phyloP scores from a whole-genome alignment of 2,888 invertebrate genomes.

The Prosapia bicincta region DNA sequence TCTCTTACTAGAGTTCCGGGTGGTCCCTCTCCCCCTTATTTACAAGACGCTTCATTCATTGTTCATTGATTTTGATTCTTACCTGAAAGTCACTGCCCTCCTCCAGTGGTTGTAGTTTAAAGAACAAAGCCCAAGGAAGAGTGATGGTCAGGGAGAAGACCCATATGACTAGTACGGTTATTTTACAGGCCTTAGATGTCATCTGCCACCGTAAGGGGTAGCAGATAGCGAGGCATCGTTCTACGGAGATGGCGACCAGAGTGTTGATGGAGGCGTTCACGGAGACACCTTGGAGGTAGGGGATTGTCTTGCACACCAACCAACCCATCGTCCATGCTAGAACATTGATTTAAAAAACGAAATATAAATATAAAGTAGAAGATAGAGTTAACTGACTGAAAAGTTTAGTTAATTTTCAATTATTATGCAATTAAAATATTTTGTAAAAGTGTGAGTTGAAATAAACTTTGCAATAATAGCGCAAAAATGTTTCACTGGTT shows the following conservation, averaged over 20 bases:
- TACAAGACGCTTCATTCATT: too few species aligned
- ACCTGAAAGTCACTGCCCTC: conserved; percentile 45
- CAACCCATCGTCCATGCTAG: conserved; percentile 56
- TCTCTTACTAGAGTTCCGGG: too few species aligned
- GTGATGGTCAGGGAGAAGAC: conserved; percentile 48
- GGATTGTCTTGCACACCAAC: conserved; percentile 54
- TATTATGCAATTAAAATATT: too few species aligned
- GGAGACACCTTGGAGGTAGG: conserved; percentile 56
- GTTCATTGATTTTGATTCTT: too few species aligned
- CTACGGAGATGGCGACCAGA: conserved; percentile 54
- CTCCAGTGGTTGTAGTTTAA: conserved; percentile 46
- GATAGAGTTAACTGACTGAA: too few species aligned
- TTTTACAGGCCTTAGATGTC: conserved; percentile 46
- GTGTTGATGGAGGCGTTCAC: conserved; percentile 57
- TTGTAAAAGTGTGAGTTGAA: too few species aligned
- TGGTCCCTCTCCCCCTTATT: too few species aligned
- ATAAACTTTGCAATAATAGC: too few species aligned
- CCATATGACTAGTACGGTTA: conserved; percentile 50
- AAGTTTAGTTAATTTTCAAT: too few species aligned
- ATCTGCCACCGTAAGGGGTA: conserved; percentile 46
- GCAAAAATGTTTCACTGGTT: too few species aligned
- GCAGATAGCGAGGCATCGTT: conserved; percentile 52
- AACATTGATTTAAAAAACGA: too few species aligned
- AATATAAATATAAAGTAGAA: too few species aligned
- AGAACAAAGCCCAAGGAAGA: conserved; percentile 52